Conservation (phyloP, 2,797 vertebrate genomes). For the Parotocinclus haroldoi region DNA sequence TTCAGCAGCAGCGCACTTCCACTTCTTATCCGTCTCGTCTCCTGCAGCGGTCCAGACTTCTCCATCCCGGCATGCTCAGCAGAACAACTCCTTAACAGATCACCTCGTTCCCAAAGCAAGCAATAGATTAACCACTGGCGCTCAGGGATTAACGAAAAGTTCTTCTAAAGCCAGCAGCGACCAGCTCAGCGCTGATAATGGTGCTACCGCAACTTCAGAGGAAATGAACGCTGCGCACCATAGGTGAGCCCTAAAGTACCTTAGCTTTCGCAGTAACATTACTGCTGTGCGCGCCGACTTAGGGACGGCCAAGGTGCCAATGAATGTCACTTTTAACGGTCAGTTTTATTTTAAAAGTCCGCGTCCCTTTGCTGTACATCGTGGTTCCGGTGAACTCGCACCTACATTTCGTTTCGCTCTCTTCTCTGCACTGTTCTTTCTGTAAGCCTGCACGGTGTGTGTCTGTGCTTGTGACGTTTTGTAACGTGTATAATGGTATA, state of each 20-base stretch:
- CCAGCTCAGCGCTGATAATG: conserved; percentile 45
- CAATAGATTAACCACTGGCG: conserved; percentile 47
- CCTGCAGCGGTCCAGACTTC: conserved; percentile 54
- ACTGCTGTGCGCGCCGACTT: too few species aligned
- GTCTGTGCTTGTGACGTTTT: too few species aligned
- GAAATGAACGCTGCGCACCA: conserved; percentile 47
- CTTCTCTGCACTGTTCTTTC: too few species aligned
- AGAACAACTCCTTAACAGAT: conserved; percentile 46
- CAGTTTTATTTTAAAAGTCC: too few species aligned
- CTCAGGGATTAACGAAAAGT: conserved; percentile 56
- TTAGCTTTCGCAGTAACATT: too few species aligned
- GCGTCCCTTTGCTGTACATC: too few species aligned
- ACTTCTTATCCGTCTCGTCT: conserved; percentile 62
- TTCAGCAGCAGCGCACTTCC: conserved; percentile 51
- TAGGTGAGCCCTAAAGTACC: conserved; percentile 37
- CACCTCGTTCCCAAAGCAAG: conserved; percentile 30
- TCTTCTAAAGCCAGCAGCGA: conserved; percentile 47
- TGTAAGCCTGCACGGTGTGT: too few species aligned
- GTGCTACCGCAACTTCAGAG: conserved; percentile 42
- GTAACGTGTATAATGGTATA: too few species aligned
- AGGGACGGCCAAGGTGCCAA: too few species aligned
- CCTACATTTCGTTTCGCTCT: too few species aligned
- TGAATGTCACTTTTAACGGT: too few species aligned
- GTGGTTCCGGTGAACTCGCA: too few species aligned
- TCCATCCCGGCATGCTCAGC: conserved; percentile 51